Evolutionary conservation across 2,797 vertebrate species (phyloP).

Genomic region (Geotrypetes seraphini): DNA sequence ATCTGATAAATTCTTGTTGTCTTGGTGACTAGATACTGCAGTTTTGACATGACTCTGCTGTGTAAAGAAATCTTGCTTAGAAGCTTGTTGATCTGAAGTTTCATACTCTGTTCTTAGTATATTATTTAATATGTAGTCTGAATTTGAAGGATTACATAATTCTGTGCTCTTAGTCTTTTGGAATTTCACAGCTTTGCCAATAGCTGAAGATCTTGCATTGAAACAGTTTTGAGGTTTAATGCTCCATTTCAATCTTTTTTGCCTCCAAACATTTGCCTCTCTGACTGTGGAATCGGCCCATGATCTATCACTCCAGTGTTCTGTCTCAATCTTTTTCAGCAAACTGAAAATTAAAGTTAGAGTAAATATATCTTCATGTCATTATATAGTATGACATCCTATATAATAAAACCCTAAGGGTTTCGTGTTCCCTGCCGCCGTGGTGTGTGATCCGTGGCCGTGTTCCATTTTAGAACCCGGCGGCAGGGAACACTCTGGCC

Average conservation of each 20-base stretch:
- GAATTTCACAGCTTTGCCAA: neutral
- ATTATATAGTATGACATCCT: neutral
- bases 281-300: neutral
- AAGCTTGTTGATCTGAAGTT: neutral
- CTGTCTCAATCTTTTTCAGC: slow-evolving; percentile 5
- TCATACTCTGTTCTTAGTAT: neutral
- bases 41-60: neutral
- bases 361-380: neutral
- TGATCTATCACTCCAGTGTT: neutral
- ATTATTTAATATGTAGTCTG: neutral
- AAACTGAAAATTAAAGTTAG: slow-evolving; percentile 8
- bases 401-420: too few species aligned
- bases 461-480: too few species aligned
- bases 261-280: neutral
- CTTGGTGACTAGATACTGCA: neutral
- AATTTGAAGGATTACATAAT: neutral
- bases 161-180: neutral
- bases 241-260: neutral
- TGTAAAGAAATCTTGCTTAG: neutral
- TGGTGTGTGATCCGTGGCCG: too few species aligned
- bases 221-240: neutral
- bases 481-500: too few species aligned
- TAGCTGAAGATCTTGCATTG: neutral
- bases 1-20: neutral
- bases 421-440: too few species aligned